Percentiles rank a stretch among this genome's conserved stretches.
These are phyloP conservation scores for Harpalus rufipes DNA, from an alignment of 2,888 invertebrate genomes.

Conservation along the genomic window DNA sequence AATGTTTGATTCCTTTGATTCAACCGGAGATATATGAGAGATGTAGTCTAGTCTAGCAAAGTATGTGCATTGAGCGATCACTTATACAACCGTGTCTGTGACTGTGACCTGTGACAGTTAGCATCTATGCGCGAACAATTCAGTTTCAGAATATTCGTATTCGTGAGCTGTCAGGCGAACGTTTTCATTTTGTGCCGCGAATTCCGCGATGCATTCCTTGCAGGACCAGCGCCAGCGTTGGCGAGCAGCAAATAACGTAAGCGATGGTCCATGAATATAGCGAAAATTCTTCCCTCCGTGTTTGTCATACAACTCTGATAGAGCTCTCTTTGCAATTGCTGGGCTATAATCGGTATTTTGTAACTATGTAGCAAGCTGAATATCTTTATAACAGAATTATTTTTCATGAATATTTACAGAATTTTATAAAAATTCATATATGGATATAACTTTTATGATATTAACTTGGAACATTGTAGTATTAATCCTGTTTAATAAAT, in stretches of 20 bases:
- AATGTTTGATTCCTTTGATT: conserved; percentile 24
- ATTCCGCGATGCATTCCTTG: conserved; percentile 52
- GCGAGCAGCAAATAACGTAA: conserved; percentile 6
- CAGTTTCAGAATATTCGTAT: conserved; percentile 48
- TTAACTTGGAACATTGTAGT: too few relatives aligned
- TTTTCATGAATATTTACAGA: too few relatives aligned
- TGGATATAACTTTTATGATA: too few relatives aligned
- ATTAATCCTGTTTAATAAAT: too few relatives aligned
- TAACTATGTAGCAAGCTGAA: neutral
- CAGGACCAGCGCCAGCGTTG: neutral
- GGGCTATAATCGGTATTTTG: conserved; percentile 35
- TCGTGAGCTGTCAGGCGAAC: conserved; percentile 49
- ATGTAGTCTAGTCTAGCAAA: conserved; percentile 19
- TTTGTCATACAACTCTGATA: conserved; percentile 1
- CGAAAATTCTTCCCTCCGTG: conserved; percentile 30
- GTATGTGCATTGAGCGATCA: conserved; percentile 38
- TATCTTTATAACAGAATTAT: too few relatives aligned
- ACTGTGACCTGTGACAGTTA: conserved; percentile 32
- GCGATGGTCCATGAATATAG: conserved; percentile 38
- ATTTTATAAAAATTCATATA: too few relatives aligned
- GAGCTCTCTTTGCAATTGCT: conserved; percentile 30
- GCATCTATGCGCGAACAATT: conserved; percentile 29
- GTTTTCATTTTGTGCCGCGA: conserved; percentile 54
- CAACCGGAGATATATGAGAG: neutral
- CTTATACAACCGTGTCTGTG: neutral